Base-by-base conservation (phyloP, 2,797 vertebrate species). In the Sebastes miniatus region DNA sequence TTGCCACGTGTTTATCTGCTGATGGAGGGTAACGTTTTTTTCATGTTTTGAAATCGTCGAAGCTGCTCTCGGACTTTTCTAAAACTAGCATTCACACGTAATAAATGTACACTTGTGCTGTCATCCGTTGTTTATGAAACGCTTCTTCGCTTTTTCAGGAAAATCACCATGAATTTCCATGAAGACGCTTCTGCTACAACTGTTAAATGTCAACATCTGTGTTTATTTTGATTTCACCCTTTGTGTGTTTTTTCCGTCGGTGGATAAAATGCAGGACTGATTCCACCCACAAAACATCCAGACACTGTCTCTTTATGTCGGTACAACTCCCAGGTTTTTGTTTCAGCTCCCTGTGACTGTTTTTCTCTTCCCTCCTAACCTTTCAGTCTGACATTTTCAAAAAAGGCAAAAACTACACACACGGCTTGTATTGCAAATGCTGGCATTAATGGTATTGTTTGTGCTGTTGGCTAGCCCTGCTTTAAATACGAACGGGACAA, bases 381-480 rank as follows among this genome's bases (percentile, higher is more conserved):
- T 92, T 90, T 92, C 73, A 63, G 72, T 88, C 88, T 92, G 91
- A 92, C 93, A 92, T 93, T 93, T 93, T 83, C 59, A 83, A 82
- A 54, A 85, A 92, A 87, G 76, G 64, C 79, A 62, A 86, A 75
- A 70, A 36, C 78, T 69, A 82, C 79, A 81, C 73, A 83, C 80
- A 83, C 75, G 50, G 83, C 90, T 93, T 88, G 63, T 76, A 79
- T 82, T 79, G 82, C 83, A 88, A 86, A 87, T 85, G 76, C 81
- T 89, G 86, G 69, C 79, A 87, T 92, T 81, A 79, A 83, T 77
- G 76, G 77, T 77, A 80, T 83, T 90, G 76, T 90, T 87, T 85
- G 78, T 90, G 88, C 85, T 91, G 75, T 73, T 73, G 79, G 84
- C 82, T 82, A 27, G 65, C 64, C 80, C 80, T 77, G 88, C 88